These are phyloP conservation scores for Cryptocheilus praepositus DNA, from an alignment of 2,888 invertebrate species.

Conservation along the genomic window DNA sequence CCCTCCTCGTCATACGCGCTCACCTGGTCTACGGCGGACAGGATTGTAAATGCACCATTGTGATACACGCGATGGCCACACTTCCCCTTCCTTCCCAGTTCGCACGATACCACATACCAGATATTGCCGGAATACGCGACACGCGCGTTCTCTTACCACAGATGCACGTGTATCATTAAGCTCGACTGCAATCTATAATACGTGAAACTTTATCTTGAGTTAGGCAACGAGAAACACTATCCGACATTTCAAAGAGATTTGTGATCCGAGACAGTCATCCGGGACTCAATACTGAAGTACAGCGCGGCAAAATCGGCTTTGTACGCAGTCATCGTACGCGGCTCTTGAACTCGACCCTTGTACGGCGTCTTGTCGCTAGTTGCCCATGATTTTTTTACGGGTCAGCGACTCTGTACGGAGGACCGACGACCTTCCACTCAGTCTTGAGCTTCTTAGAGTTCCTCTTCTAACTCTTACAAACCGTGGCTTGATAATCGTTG, in stretches of 20 bases:
- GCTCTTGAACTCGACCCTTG: too few relatives aligned
- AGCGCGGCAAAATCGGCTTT: background rate
- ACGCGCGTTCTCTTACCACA: background rate
- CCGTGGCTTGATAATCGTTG: slow-evolving; percentile 35
- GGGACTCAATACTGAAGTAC: too few relatives aligned
- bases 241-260: slow-evolving; percentile 19
- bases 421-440: background rate
- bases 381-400: too few relatives aligned
- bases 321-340: background rate
- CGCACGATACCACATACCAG: too few relatives aligned
- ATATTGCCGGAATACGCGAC: background rate
- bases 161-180: background rate
- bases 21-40: background rate
- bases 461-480: slow-evolving; percentile 3
- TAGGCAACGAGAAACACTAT: slow-evolving; percentile 40
- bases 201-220: slow-evolving; percentile 42
- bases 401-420: too few relatives aligned
- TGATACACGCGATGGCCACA: background rate
- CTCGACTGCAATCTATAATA: slow-evolving; percentile 4
- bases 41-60: background rate
- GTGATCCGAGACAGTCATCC: slow-evolving; percentile 26
- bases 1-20: background rate
- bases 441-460: background rate
- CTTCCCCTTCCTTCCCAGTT: background rate
- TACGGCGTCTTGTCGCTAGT: too few relatives aligned